Percentiles rank a stretch among this genome's conserved stretches.
phyloP scores from a whole-genome alignment of 1,140 invertebrate genomes.

The Spodoptera litura region DNA sequence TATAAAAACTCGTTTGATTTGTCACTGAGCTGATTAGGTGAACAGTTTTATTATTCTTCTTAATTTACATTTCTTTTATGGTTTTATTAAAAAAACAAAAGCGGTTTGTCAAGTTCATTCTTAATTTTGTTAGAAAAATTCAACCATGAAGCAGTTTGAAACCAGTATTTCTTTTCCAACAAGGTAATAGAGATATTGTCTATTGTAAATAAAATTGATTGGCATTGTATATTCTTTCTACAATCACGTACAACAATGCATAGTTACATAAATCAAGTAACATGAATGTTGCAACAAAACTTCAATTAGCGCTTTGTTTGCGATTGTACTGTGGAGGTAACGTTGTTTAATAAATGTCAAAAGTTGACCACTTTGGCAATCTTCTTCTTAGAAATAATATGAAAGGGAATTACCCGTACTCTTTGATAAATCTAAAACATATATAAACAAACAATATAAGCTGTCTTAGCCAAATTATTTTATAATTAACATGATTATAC shows the following conservation, averaged over 20 bases:
- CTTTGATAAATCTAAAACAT: not conserved
- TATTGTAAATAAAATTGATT: not conserved
- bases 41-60: not conserved
- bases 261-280: constrained; percentile 12
- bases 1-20: constrained; percentile 9
- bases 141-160: no score
- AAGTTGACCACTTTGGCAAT: constrained; percentile 15
- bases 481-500: no score
- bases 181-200: not conserved
- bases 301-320: constrained; percentile 7
- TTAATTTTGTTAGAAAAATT: no score
- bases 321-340: not conserved
- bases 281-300: constrained; percentile 14
- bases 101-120: not conserved
- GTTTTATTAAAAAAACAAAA: not conserved
- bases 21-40: not conserved
- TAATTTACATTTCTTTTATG: constrained; percentile 18
- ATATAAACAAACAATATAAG: not conserved
- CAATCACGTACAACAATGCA: not conserved
- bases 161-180: not conserved
- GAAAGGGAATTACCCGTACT: no score
- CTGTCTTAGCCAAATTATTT: no score
- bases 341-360: constrained; percentile 20
- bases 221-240: not conserved
- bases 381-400: no score